Evolutionary conservation across 2,113 vertebrate species (phyloP), one percentile per base, ranked within the genome.

Genomic region (Andinoacara biseriatus): DNA sequence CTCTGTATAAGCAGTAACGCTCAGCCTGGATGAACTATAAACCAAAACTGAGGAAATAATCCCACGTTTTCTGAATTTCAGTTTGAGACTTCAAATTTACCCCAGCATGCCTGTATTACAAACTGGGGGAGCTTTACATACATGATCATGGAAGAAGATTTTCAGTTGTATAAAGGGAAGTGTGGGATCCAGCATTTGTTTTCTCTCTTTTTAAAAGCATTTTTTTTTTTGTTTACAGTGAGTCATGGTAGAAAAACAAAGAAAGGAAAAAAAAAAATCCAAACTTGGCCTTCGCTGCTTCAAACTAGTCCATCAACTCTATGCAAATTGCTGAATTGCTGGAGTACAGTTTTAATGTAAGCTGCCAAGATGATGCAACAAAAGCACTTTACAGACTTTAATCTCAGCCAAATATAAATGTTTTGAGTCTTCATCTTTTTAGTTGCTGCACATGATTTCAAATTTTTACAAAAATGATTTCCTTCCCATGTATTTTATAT

Each of bases 71-170:
- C 31, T 52, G 43, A 57, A 67, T 86, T 80, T 63, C 18, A 18
- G 11, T 35, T 67, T 5, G 43, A 89, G 74, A 78, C 78, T 72
- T 80, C 11, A 74, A 54, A 74, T 72, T 69, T 72, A 33, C 20
- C 22, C 26, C 33, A 62, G 49, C 40, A 31, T 40, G 63, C 43
- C 24, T 20, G 49, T 1, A 63, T 60, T 60, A 40, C 43, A 60
- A 78, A 60, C 77, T 29, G 54, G 52, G 26, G 62, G 54, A 76
- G 59, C 38, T 20, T 38, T 59, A 75, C 29, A 69, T 57, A 61
- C 69, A 83, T 76, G 75, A 35, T 75, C 22, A 52, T n/a, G 56
- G 18, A 11, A 49, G 49, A 76, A 80, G 74, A 79, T 31, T 17
- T 40, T 76, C 18, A 80, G 33, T 76, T 63, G 52, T 31, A 33